Conservation (phyloP, 2,797 vertebrate genomes). For the Hyperoplus immaculatus region DNA sequence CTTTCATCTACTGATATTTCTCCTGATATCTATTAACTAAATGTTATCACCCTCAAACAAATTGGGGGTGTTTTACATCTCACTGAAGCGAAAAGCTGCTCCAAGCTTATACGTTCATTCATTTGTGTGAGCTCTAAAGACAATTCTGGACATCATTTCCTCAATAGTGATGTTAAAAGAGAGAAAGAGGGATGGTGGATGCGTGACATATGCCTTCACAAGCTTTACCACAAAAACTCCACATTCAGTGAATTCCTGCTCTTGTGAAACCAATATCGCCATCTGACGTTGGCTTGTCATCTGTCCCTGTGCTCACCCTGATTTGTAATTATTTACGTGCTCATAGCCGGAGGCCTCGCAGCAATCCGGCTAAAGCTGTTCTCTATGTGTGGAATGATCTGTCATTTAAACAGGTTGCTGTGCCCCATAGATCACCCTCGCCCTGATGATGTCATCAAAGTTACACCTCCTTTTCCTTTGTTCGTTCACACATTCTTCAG, state of each 20-base stretch:
- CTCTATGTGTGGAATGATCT: conserved; percentile 51
- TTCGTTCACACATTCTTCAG: conserved; percentile 59
- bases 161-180: not conserved
- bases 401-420: conserved; percentile 27
- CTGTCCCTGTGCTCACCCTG: conserved; percentile 19
- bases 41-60: conserved; percentile 61
- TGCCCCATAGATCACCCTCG: conserved; percentile 57
- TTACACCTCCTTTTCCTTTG: conserved; percentile 60
- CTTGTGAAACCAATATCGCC: conserved; percentile 30
- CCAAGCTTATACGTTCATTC: conserved; percentile 9
- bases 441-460: conserved; percentile 61
- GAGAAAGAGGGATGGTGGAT: not conserved
- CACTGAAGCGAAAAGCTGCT: conserved; percentile 31
- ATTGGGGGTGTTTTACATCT: conserved; percentile 41
- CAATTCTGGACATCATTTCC: conserved; percentile 9
- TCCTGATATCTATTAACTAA: conserved; percentile 64
- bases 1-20: conserved; percentile 58
- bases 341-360: conserved; percentile 37
- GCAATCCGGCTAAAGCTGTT: conserved; percentile 42
- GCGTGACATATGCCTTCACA: not conserved
- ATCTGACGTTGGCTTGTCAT: conserved; percentile 23
- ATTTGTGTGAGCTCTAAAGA: not conserved
- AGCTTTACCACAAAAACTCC: conserved; percentile 9
- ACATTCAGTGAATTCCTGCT: conserved; percentile 22
- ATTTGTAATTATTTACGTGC: conserved; percentile 60